Evolutionary conservation across 2,888 invertebrate species (phyloP), one percentile per base, ranked within the genome.

Genomic region (Scrobipalpa atriplicella): DNA sequence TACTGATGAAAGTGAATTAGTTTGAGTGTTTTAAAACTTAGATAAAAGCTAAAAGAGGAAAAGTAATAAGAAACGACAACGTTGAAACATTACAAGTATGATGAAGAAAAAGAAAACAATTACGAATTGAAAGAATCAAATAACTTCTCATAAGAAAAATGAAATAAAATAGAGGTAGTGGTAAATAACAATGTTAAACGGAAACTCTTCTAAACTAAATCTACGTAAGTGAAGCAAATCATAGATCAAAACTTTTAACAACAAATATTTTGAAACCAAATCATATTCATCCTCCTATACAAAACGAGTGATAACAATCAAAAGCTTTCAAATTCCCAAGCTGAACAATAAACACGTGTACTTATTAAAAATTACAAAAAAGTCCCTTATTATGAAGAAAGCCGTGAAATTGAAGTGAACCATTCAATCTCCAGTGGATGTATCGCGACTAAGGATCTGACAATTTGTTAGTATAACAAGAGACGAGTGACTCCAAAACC

Each of bases 371-470:
- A 11, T 63, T 51, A 63, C 21, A 19, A 47, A 21, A 36, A 29
- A n/a, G n/a, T 41, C 39, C 56, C 18, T 56, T 63, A 56, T 65
- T 65, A 54, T 56, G 62, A 61, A 58, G 39, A 67, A 66, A 71
- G 68, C 78, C 81, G 75, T 81, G 78, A 80, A 81, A 79, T 79
- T 78, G 75, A 74, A 78, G 73, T 75, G 73, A 70, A 71, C 72
- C 68, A 70, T 72, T 75, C 73, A 76, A 70, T 68, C 69, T 68
- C 66, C 60, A 60, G 62, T 19, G 66, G 67, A 67, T 74, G 75
- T 76, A 64, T 64, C 64, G 41, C n/a, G 41, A 19, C 18, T 10
- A 8, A 56, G 69, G 73, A 84, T 86, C 83, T 80, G 75, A 75
- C 76, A 69, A 75, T 78, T 80, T 75, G 75, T 78, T 72, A 77